A percentile compares a stretch with the other conserved stretches of the same genome.
phyloP scores from a whole-genome alignment of 2,888 invertebrate genomes.

The Clunio marinus region DNA sequence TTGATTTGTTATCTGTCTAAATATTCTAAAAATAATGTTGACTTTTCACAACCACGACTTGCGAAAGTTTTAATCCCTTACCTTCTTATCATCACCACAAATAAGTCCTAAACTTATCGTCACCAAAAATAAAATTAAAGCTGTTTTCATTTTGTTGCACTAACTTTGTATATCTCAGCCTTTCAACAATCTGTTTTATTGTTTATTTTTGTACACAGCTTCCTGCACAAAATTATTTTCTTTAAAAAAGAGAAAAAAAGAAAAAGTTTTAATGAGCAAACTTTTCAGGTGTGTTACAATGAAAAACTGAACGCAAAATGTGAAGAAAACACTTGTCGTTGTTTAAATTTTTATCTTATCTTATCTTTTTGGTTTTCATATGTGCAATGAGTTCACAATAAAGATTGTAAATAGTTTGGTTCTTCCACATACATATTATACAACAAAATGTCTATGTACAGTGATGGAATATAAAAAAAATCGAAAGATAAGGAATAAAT shows the following conservation, averaged over 20 bases:
- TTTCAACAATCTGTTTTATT: not conserved
- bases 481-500: not conserved
- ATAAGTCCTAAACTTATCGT: not conserved
- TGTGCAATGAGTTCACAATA: constrained; percentile 25
- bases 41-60: not conserved
- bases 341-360: constrained; percentile 3
- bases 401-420: too few relatives aligned
- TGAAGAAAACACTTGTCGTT: not conserved
- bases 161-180: constrained; percentile 1
- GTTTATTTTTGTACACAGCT: not conserved
- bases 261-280: not conserved
- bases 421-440: not conserved
- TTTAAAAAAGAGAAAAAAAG: not conserved
- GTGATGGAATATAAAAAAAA: too few relatives aligned
- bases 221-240: not conserved
- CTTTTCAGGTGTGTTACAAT: not conserved
- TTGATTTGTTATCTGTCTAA: too few relatives aligned
- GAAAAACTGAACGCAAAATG: constrained; percentile 20
- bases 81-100: constrained; percentile 34
- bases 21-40: too few relatives aligned
- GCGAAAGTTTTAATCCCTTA: constrained; percentile 3
- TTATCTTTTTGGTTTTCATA: constrained; percentile 1
- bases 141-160: not conserved
- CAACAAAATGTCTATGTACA: too few relatives aligned
- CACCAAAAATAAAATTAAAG: constrained; percentile 30